These are phyloP conservation scores for Herpetotheres cachinnans DNA, from an alignment of 2,113 vertebrate species.

Conservation along the genomic window DNA sequence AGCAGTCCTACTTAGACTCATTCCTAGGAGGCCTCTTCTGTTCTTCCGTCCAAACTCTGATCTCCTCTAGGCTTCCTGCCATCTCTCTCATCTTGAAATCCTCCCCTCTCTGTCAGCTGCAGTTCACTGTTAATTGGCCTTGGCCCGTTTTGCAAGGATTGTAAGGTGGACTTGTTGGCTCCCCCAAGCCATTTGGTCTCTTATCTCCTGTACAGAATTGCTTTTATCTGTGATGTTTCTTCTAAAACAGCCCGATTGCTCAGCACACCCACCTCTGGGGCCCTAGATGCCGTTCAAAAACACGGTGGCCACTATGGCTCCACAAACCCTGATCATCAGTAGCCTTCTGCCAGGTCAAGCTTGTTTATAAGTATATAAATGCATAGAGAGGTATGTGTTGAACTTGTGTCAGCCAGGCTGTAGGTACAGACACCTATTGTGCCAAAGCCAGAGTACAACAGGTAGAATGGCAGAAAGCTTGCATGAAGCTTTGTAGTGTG, in stretches of 20 bases:
- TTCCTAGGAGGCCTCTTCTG: not conserved
- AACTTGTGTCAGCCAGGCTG: not conserved
- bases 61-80: conserved; percentile 34
- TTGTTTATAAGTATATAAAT: not conserved
- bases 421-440: accelerated
- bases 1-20: not conserved
- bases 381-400: not conserved
- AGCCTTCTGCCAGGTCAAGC: not conserved
- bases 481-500: not conserved
- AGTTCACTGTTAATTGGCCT: not conserved
- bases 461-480: not conserved
- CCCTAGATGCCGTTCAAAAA: not conserved
- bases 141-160: not conserved
- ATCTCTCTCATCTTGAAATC: conserved; percentile 22
- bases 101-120: conserved; percentile 6
- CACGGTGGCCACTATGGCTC: accelerated
- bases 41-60: not conserved
- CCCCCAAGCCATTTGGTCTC: not conserved
- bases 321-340: not conserved
- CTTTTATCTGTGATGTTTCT: not conserved
- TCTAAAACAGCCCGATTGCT: not conserved
- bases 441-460: accelerated
- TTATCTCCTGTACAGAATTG: not conserved
- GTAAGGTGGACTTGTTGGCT: not conserved
- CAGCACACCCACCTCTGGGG: accelerated